Evolutionary conservation across 2,888 invertebrate genomes (phyloP).

Genomic region (Psococerastis gibbosa): DNA sequence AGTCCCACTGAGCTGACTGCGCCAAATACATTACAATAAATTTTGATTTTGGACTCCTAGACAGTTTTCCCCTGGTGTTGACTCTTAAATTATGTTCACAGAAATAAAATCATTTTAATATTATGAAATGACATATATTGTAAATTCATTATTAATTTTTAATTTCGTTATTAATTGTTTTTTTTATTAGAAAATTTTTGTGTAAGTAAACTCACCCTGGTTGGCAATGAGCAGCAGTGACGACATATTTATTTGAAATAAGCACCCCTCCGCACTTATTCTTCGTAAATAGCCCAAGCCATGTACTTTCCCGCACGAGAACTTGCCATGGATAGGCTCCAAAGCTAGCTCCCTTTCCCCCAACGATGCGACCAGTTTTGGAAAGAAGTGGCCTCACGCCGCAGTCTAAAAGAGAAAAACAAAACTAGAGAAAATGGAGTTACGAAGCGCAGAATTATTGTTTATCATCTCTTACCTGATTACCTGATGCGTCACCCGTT

Average conservation of each 20-base stretch:
- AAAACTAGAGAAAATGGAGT: background rate
- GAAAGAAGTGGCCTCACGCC: constrained; percentile 59
- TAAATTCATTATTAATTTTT: too few species aligned
- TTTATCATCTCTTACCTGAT: too few species aligned
- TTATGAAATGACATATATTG: too few species aligned
- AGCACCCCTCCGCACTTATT: constrained; percentile 90
- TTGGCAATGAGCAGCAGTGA: constrained; percentile 89
- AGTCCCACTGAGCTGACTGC: too few species aligned
- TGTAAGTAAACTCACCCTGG: constrained; percentile 60
- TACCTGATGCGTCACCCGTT: too few species aligned
- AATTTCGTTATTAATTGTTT: too few species aligned
- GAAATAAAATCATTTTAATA: too few species aligned
- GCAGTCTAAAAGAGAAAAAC: constrained; percentile 46
- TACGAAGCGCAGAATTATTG: background rate
- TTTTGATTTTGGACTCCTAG: too few species aligned
- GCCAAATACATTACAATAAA: too few species aligned
- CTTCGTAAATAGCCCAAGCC: constrained; percentile 84
- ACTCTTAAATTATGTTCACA: too few species aligned
- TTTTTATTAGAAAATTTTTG: too few species aligned
- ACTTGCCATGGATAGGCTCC: constrained; percentile 92
- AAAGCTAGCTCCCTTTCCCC: constrained; percentile 68
- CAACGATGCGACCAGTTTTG: constrained; percentile 63
- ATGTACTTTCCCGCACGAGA: constrained; percentile 75
- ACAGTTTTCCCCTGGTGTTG: too few species aligned
- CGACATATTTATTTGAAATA: constrained; percentile 69